Base-by-base conservation (phyloP, 37 sponge, comb jelly and placozoan genomes). In the Spongia lamella region DNA sequence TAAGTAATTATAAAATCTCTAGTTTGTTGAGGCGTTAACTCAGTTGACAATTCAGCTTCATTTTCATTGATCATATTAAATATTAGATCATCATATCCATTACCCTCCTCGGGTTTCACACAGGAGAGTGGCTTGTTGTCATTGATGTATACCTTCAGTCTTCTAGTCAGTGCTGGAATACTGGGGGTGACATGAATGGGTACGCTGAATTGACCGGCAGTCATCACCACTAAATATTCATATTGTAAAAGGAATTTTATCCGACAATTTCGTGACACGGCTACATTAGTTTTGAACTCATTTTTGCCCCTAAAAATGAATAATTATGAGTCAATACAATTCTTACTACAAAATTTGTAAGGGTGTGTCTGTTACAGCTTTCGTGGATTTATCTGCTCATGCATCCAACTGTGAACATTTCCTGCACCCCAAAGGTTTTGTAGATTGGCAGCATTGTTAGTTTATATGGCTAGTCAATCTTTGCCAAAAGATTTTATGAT, bases 1-100 rank as follows among this genome's bases (percentile, higher is more conserved):
- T 72, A 72, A 19, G 57, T 72, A 5, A 72, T 72, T 2, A 72
- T 38, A 33, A 72, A 72, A 19, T 72, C 59, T 30, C 56, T 43
- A 32, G 56, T 20, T 55, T 72, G 57, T 13, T 20, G 32, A 7
- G 25, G 73, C 21, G 54, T 30, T 1, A 72, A 29, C 32, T 72
- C 38, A 25, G 54, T 56, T 11, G 7, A 3, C 38, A 36, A 27
- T 9, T 31, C 39, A 24, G 38, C 73, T n/a, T 34, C 33, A 21
- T 55, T 29, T 19, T 33, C 30, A 53, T 38, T 30, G 5, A 32
- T 9, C 57, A 72, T 9, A 22, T 38, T 27, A 72, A 72, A 72
- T 21, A 20, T 22, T 1, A 43, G 57, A 55, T 72, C 31, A 3
- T 72, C 43, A 43, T 72, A 72, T 32, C 56, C 56, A 43, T 9